These are phyloP conservation scores for Callithrix jacchus DNA, from an alignment of 2,113 vertebrate species.

Conservation along the genomic window DNA sequence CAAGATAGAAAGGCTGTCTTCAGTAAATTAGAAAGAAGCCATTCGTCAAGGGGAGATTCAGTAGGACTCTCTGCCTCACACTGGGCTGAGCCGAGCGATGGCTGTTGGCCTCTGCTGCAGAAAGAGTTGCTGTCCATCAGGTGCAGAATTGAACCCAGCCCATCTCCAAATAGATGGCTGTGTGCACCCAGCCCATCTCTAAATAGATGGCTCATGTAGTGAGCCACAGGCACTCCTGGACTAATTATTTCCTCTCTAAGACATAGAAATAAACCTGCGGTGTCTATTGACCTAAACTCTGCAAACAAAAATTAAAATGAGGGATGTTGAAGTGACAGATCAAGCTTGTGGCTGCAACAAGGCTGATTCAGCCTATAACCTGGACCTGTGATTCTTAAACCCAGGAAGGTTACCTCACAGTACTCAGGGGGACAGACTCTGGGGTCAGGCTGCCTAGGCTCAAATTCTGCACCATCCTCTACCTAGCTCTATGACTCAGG, in stretches of 20 bases:
- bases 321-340: neutral
- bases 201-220: too few species aligned
- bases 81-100: neutral
- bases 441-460: neutral
- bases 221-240: neutral
- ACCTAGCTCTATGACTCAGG: neutral
- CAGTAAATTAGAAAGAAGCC: neutral
- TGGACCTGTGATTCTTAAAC: neutral
- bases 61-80: neutral
- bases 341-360: neutral
- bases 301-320: neutral
- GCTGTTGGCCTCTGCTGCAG: neutral
- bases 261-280: neutral
- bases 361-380: rapidly evolving
- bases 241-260: neutral
- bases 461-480: neutral
- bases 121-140: neutral
- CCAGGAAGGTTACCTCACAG: neutral
- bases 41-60: too few species aligned
- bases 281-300: neutral
- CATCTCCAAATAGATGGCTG: neutral
- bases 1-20: neutral
- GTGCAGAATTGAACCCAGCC: neutral
- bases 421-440: neutral
- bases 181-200: neutral